Base-by-base conservation (phyloP, 2,113 vertebrate genomes). In the Kryptolebias marmoratus region DNA sequence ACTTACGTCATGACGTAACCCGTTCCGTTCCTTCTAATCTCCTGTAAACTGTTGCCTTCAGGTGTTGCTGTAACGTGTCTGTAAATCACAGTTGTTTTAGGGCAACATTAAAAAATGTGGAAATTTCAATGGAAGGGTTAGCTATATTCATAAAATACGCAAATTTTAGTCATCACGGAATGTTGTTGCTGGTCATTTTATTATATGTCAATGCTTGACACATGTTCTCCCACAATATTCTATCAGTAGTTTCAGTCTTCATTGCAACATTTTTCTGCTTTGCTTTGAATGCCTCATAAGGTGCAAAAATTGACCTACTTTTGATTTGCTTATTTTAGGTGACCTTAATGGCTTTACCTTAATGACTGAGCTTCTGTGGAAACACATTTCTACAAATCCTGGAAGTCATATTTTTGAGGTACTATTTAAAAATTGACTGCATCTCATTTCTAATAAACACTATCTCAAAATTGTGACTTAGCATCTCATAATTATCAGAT, bases 31-130 rank as follows among this genome's bases (percentile, higher is more conserved):
- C 28, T 31, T 55, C 9, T 68, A 59, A 73, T 76, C 44, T 0
- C 60, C 14, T 3, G 57, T 65, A 30, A 72, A 67, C 13, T 66
- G 86, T 22, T 88, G 68, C 86, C 36, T 90, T 88, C 77, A 86
- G 18, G 77, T 68, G 16, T 61, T 47, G 10, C 61, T 14, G 52
- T 16, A 56, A 68, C 36, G 12, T 39, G 39, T 18, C 4, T 5
- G 44, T 63, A 42, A 42, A 42, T 5, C 28, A 56, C 16, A 16
- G 13, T 16, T 31, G 30, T 56, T 1, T 31, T 27, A 15, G 54
- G 39, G 10, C 15, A 15, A 56, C 28, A 55, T 55, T 5, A 15
- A 22, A 55, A 55, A 31, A 15, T 28, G 27, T 28, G 1, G 53
- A 31, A 2, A 16, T 56, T 56, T 31, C 7, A 42, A 7, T 31